phyloP scores from a whole-genome alignment of 1,140 invertebrate species.

The Homarus americanus region DNA sequence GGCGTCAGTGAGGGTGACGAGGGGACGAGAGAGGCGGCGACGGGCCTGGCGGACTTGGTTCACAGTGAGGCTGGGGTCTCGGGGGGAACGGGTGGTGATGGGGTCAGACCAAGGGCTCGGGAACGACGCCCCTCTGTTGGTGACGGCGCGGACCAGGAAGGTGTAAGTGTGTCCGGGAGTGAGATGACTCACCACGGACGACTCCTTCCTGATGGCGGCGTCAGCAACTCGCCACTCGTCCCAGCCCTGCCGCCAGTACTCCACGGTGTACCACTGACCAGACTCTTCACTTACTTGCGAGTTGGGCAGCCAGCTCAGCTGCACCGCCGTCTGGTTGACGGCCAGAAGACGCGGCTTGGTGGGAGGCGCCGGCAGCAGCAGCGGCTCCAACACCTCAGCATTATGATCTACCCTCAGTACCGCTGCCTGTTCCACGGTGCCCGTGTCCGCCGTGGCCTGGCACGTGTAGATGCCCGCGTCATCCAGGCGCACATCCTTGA shows the following conservation, averaged over 20 bases:
- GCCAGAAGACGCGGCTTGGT: constrained; percentile 36
- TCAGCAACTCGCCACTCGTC: constrained; percentile 47
- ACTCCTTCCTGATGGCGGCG: constrained; percentile 47
- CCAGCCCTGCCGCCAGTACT: constrained; percentile 56
- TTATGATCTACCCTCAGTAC: constrained; percentile 48
- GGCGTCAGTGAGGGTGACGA: constrained; percentile 38
- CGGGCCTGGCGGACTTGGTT: constrained; percentile 49
- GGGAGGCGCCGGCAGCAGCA: constrained; percentile 39
- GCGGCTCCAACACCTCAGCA: constrained; percentile 5
- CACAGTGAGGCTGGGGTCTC: constrained; percentile 32
- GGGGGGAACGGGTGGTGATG: constrained; percentile 27
- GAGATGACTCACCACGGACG: constrained; percentile 48
- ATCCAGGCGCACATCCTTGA: constrained; percentile 36
- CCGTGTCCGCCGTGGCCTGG: constrained; percentile 13
- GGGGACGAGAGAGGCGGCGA: constrained; percentile 44
- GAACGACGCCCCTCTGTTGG: constrained; percentile 44
- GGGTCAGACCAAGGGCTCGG: constrained; percentile 61
- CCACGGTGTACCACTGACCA: constrained; percentile 46
- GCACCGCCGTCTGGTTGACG: constrained; percentile 31
- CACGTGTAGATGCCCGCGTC: constrained; percentile 50
- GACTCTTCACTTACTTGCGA: constrained; percentile 22
- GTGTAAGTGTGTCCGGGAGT: constrained; percentile 63
- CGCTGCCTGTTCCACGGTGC: constrained; percentile 39
- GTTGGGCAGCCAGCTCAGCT: constrained; percentile 53
- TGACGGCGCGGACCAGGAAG: constrained; percentile 57